These are phyloP conservation scores for Ctenoplectra terminalis DNA, from an alignment of 1,140 invertebrate species.

Conservation along the genomic window DNA sequence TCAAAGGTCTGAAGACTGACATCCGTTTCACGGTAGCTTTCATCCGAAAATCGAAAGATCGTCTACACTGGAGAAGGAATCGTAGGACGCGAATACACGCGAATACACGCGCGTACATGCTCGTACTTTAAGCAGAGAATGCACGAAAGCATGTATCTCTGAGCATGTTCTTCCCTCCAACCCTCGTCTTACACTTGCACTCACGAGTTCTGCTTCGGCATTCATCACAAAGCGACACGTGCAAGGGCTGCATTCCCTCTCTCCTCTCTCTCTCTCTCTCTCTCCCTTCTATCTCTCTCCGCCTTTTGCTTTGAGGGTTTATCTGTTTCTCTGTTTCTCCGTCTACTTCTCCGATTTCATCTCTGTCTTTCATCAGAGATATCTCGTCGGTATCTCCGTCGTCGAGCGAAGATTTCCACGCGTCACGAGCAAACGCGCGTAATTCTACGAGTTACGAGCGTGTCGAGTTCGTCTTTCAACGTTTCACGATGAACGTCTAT, in stretches of 20 bases:
- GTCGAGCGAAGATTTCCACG: constrained; percentile 26
- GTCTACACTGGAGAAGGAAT: too few relatives aligned
- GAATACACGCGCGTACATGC: background rate
- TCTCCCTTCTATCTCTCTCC: background rate
- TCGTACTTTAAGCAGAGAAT: background rate
- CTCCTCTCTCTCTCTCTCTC: background rate
- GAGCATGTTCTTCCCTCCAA: background rate
- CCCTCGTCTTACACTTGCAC: background rate
- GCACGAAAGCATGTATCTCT: constrained; percentile 15
- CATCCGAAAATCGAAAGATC: background rate
- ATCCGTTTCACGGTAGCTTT: background rate
- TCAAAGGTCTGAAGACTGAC: too few relatives aligned
- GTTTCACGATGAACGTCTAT: background rate
- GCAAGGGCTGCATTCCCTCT: background rate
- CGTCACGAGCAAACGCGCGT: constrained; percentile 17
- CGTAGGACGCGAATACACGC: background rate
- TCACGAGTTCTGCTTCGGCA: constrained; percentile 13
- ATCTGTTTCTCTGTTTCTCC: background rate
- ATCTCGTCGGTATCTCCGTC: background rate
- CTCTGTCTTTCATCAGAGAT: background rate
- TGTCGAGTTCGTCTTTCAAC: background rate
- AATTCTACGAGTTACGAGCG: constrained; percentile 9
- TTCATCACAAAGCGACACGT: constrained; percentile 35
- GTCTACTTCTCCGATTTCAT: background rate
- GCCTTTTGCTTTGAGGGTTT: too few relatives aligned